Evolutionary conservation across 2,888 invertebrate genomes (phyloP), one percentile per base, ranked within the genome.

Genomic region (Athalia cordata): DNA sequence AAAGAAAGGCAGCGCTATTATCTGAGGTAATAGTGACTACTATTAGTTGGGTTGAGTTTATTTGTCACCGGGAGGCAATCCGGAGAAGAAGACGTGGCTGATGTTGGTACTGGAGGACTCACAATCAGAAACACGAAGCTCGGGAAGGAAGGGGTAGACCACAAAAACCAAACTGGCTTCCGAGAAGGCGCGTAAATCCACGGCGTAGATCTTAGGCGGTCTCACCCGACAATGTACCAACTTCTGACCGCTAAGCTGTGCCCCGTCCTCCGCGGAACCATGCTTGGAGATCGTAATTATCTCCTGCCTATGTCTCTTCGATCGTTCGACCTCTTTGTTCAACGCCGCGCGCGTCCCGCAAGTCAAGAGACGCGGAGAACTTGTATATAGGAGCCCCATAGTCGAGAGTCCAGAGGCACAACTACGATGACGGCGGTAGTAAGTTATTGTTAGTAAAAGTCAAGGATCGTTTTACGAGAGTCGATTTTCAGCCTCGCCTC

Each of bases 31-130:
- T 29, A 29, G 29, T 45, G 5, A 59, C 57, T 72, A 72, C 57
- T 72, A 72, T 59, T 59, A 59, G 57, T 59, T 80, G 78, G 83
- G 80, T 80, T 81, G 81, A 82, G 85, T 86, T 87, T 87, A 87
- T 87, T 87, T 87, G 87, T 87, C 87, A 87, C 84, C 82, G 86
- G 83, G 81, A 79, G 83, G 83, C 86, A 86, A 86, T 87, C 87
- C 86, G 76, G 29, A 55, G 79, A 78, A 81, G 81, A 79, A 74
- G 15, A 74, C 52, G 83, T 47, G 66, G 83, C 78, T 80, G 79
- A 78, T 80, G 82, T 80, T 79, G 78, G 77, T 76, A 72, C 80
- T 79, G 79, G 78, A 80, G 80, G 81, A 81, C 80, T 43, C 49
- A 65, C 50, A 49, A 68, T 29, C 29, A 45, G 65, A 55, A 61